Conservation (phyloP, 2,888 invertebrate genomes). For the Thumatha senex region DNA sequence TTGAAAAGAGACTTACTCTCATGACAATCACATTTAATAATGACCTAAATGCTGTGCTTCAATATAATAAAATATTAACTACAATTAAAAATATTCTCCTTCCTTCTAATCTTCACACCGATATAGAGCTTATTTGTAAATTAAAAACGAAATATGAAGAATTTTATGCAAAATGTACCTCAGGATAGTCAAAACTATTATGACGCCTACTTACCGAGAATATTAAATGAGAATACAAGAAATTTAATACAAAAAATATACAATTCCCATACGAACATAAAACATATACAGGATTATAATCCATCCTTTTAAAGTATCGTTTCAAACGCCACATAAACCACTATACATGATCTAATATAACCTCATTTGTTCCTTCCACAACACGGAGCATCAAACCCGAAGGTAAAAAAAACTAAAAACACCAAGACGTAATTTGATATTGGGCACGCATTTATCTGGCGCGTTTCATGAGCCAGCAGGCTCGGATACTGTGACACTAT, state of each 20-base stretch:
- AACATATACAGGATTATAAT: background rate
- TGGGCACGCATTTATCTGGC: slow-evolving; percentile 73
- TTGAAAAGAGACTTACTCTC: background rate
- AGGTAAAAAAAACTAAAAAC: slow-evolving; percentile 41
- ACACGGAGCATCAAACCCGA: slow-evolving; percentile 42
- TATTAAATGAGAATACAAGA: too few species aligned
- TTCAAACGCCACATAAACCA: slow-evolving; percentile 14
- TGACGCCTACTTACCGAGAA: too few species aligned
- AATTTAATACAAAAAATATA: too few species aligned
- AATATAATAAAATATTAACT: too few species aligned
- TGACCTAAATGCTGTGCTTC: background rate
- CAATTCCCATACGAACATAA: too few species aligned
- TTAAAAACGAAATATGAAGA: too few species aligned
- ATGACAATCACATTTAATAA: background rate
- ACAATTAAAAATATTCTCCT: too few species aligned
- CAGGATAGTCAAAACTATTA: too few species aligned
- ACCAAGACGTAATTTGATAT: slow-evolving; percentile 70
- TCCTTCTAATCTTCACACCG: too few species aligned
- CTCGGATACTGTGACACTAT: slow-evolving; percentile 73
- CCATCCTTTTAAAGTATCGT: background rate
- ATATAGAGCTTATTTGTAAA: too few species aligned
- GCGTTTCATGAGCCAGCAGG: slow-evolving; percentile 69
- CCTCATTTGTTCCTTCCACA: slow-evolving; percentile 33
- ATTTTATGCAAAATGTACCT: too few species aligned
- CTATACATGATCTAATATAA: slow-evolving; percentile 20